Evolutionary conservation across 2,888 invertebrate species (phyloP).

Genomic region (Desoria tigrina): DNA sequence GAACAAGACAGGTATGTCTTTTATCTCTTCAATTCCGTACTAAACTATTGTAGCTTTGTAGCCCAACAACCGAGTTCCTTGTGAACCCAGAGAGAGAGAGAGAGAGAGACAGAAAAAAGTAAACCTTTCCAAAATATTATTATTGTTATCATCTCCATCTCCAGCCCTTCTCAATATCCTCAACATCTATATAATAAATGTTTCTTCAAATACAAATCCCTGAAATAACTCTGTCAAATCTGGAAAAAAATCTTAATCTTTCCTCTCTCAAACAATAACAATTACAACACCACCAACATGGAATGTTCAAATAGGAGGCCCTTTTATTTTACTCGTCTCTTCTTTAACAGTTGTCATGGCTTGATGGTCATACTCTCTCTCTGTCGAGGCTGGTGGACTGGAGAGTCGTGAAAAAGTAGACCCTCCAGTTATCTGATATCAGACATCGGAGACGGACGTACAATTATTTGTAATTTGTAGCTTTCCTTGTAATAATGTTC

Average conservation of each 20-base stretch:
- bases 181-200: too few species aligned
- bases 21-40: too few species aligned
- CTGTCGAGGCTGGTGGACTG: too few species aligned
- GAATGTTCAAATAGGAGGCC: constrained; percentile 12
- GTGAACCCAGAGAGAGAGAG: too few species aligned
- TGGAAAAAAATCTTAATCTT: constrained; percentile 22
- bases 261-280: constrained; percentile 20
- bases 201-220: constrained; percentile 4
- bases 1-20: constrained; percentile 5
- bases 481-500: too few species aligned
- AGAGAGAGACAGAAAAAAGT: too few species aligned
- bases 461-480: too few species aligned
- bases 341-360: constrained; percentile 2
- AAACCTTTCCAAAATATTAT: too few species aligned
- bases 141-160: too few species aligned
- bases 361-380: constrained; percentile 16
- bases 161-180: too few species aligned
- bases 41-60: too few species aligned
- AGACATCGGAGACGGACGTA: constrained; percentile 13
- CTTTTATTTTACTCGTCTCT: constrained; percentile 4
- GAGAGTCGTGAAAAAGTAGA: neutral
- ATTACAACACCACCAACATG: constrained; percentile 23
- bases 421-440: constrained; percentile 14
- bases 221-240: constrained; percentile 20
- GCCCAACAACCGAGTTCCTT: too few species aligned